Evolutionary conservation across 2,797 vertebrate genomes (phyloP).

Genomic region (Danio jaintianensis): DNA sequence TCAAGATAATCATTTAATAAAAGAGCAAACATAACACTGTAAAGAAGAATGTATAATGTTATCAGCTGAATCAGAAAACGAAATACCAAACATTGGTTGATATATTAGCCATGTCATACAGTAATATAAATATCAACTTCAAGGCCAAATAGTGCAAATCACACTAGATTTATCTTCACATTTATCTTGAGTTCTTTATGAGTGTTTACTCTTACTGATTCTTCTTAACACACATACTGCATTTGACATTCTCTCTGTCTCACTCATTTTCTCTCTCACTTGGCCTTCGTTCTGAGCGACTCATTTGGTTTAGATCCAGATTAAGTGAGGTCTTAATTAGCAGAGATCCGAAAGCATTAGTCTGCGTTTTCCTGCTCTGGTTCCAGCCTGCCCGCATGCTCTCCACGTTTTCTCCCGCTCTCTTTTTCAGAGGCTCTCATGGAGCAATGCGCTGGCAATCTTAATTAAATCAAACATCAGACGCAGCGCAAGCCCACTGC

Average conservation of each 20-base stretch:
- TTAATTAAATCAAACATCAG: constrained; percentile 67
- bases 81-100: background rate
- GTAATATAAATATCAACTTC: constrained; percentile 10
- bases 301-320: constrained; percentile 58
- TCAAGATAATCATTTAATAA: no score
- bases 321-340: constrained; percentile 65
- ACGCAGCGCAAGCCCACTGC: constrained; percentile 38
- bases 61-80: background rate
- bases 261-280: constrained; percentile 18
- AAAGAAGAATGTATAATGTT: no score
- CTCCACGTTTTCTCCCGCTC: constrained; percentile 23
- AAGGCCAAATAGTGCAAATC: background rate
- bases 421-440: constrained; percentile 37
- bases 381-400: constrained; percentile 29
- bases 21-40: no score
- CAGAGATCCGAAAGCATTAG: constrained; percentile 56
- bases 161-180: background rate
- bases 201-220: constrained; percentile 12
- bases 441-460: constrained; percentile 58
- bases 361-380: constrained; percentile 42
- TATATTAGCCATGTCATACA: background rate
- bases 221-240: background rate
- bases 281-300: constrained; percentile 13
- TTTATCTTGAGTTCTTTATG: constrained; percentile 2
- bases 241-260: background rate